phyloP scores from a whole-genome alignment of 2,113 vertebrate species.

The Cairina moschata region DNA sequence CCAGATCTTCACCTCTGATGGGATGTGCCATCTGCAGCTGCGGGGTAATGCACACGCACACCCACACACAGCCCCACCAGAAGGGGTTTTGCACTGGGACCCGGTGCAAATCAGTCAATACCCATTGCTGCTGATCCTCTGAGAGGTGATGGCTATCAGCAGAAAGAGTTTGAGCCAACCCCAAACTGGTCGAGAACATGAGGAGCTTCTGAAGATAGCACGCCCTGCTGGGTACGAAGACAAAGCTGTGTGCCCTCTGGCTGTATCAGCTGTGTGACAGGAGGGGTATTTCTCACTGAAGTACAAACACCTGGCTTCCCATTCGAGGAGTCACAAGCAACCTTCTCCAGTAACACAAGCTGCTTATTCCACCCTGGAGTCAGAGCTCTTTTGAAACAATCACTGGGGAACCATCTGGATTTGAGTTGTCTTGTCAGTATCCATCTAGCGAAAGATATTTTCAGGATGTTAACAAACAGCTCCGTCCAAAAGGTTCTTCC shows the following conservation, averaged over 20 bases:
- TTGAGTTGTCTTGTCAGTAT: constrained; percentile 48
- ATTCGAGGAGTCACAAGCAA: constrained; percentile 16
- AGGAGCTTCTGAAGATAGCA: background rate
- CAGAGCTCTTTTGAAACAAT: constrained; percentile 34
- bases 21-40: background rate
- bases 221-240: background rate
- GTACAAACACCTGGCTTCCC: constrained; percentile 26
- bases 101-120: background rate
- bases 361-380: constrained; percentile 6
- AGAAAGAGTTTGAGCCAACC: background rate
- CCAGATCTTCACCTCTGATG: background rate
- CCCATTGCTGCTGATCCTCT: background rate
- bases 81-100: background rate
- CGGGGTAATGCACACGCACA: background rate
- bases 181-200: background rate
- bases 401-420: constrained; percentile 32
- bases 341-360: constrained; percentile 12
- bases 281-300: background rate
- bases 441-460: constrained; percentile 37
- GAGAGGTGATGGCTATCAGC: background rate
- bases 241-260: background rate
- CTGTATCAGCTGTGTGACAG: background rate
- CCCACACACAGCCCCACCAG: background rate
- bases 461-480: constrained; percentile 36
- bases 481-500: constrained; percentile 40